Conservation (phyloP, 1,140 invertebrate species). For the Cydia strobilella region DNA sequence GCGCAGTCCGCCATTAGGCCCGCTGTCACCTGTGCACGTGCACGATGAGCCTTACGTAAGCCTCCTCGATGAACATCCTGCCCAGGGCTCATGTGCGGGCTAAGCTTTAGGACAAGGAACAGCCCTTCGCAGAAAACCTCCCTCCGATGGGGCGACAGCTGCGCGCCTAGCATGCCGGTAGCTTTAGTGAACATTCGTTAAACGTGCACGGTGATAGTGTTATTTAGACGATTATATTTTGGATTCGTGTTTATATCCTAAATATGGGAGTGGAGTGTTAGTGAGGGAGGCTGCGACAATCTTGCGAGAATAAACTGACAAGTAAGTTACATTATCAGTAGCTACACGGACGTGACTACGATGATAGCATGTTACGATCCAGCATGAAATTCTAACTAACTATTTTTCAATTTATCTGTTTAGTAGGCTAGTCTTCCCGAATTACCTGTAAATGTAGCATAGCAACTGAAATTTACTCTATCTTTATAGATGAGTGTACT, state of each 20-base stretch:
- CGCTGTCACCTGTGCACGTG: slow-evolving; percentile 50
- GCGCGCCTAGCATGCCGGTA: slow-evolving; percentile 68
- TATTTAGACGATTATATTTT: slow-evolving; percentile 56
- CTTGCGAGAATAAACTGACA: background rate
- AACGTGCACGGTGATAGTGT: slow-evolving; percentile 33
- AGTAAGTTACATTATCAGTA: slow-evolving; percentile 18
- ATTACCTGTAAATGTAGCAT: too few species aligned
- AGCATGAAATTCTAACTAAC: background rate
- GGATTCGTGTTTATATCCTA: slow-evolving; percentile 47
- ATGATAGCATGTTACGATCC: background rate
- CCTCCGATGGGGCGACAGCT: slow-evolving; percentile 96
- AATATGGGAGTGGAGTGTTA: background rate
- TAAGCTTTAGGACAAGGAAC: slow-evolving; percentile 96
- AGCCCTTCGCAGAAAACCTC: slow-evolving; percentile 97
- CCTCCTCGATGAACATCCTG: slow-evolving; percentile 50
- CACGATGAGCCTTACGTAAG: slow-evolving; percentile 58
- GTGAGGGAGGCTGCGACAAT: background rate
- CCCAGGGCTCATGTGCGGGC: slow-evolving; percentile 90
- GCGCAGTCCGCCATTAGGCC: slow-evolving; percentile 46
- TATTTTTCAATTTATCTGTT: background rate
- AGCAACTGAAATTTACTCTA: too few species aligned
- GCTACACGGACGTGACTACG: background rate
- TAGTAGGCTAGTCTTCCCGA: too few species aligned
- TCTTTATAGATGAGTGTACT: background rate
- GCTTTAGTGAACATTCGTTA: slow-evolving; percentile 32